Conservation (phyloP, 2,888 invertebrate species). For the Ferrisia virgata region DNA sequence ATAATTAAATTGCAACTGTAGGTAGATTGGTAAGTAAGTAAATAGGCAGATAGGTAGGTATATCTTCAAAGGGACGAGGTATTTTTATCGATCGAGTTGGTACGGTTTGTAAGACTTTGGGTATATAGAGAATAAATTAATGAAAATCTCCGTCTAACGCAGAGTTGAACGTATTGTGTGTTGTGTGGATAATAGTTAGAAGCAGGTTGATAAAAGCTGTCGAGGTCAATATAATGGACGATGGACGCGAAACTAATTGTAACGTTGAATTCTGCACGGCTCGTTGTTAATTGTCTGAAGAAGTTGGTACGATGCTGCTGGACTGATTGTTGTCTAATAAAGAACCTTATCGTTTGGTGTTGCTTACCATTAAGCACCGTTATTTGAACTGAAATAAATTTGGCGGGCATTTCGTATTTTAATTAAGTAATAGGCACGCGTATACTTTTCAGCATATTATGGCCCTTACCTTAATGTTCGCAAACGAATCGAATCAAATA, state of each 20-base stretch:
- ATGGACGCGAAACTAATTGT: neutral
- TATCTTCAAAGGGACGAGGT: neutral
- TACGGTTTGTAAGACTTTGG: neutral
- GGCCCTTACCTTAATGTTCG: neutral
- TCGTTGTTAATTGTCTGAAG: neutral
- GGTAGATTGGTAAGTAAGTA: too few species aligned
- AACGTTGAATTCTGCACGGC: neutral
- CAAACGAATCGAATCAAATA: neutral
- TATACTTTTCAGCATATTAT: neutral
- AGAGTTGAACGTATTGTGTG: neutral
- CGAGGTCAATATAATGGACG: constrained; percentile 10
- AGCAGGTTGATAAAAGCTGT: constrained; percentile 5
- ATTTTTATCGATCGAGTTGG: neutral
- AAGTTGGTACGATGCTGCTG: neutral
- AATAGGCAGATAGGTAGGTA: too few species aligned
- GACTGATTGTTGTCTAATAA: neutral
- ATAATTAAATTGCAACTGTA: neutral
- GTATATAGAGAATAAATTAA: neutral
- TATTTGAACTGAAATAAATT: constrained; percentile 25
- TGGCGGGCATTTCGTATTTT: neutral
- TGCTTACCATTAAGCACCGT: neutral
- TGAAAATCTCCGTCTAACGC: neutral
- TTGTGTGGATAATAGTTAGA: neutral
- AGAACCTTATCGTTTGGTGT: neutral
- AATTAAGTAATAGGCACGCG: constrained; percentile 11